Evolutionary conservation across 1,140 invertebrate genomes (phyloP), one percentile per base, ranked within the genome.

Genomic region (Apocrypta bakeri): DNA sequence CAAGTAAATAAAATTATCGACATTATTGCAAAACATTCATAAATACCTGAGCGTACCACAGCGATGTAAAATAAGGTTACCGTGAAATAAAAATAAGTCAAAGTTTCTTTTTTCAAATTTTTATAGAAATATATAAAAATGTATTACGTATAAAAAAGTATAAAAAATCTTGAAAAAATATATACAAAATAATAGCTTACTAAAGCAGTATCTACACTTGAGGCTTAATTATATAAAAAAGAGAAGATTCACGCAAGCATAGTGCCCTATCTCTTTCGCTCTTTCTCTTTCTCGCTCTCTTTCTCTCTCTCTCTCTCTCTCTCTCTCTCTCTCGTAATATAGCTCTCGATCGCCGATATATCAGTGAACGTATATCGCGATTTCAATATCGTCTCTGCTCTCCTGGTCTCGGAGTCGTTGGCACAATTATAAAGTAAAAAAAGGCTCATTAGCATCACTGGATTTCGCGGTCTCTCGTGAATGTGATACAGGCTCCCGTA

Each of bases 131-230:
- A 84, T 77, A 72, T 79, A 80, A 77, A 76, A 79, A 79, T 89
- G 88, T 88, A 88, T 88, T 90, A 87, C 83, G 82, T 89, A 89
- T 85, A 89, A 89, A 87, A 85, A 81, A 64, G 71, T 85, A 89
- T 87, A 86, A 88, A 88, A 85, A 90, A 90, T 85, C 86, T 80
- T 86, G 81, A 86, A 85, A 80, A 86, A 85, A 80, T 89, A 90
- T 90, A 88, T 90, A 90, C 89, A 91, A 88, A 90, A 90, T 90
- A 86, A 88, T 91, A 91, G 87, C 87, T 89, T 85, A 85, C 86
- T 87, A 86, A 87, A 83, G n/a, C n/a, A n/a, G 87, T 90, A 89
- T 91, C 89, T 91, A 90, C 88, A 90, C 84, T 81, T 68, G 84
- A 84, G 84, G 84, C 85, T 85, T 29, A 71, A 80, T 82, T 48